Evolutionary conservation across 37 sponge, comb jelly and placozoan genomes (phyloP).

Genomic region (Bolinopsis microptera): DNA sequence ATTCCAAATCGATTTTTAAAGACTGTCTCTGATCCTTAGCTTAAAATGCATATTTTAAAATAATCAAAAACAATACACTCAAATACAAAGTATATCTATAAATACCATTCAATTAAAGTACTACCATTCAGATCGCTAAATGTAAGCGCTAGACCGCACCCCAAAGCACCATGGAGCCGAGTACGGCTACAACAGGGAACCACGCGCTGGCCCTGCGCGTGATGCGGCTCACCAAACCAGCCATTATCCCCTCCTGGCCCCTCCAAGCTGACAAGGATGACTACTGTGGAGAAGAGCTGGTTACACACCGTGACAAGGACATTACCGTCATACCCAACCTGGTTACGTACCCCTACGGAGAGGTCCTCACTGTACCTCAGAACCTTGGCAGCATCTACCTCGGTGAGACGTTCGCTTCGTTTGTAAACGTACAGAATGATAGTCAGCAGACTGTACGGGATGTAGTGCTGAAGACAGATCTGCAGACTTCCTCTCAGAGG

Average conservation of each 20-base stretch:
- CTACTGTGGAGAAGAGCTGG: constrained; percentile 50
- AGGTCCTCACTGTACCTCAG: constrained; percentile 43
- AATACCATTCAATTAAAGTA: too few species aligned
- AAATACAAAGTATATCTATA: too few species aligned
- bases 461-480: constrained; percentile 81
- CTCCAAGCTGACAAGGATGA: background rate
- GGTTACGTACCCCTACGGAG: constrained; percentile 29
- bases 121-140: too few species aligned
- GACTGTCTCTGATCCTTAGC: too few species aligned
- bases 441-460: constrained; percentile 73
- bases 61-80: too few species aligned
- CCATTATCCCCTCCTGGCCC: constrained; percentile 45
- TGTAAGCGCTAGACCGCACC: background rate
- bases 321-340: background rate
- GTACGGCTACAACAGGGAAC: background rate
- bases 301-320: background rate
- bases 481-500: constrained; percentile 73
- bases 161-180: background rate
- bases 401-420: constrained; percentile 81
- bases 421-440: constrained; percentile 77
- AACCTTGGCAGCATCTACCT: constrained; percentile 73
- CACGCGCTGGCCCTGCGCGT: constrained; percentile 29
- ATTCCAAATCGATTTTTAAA: too few species aligned
- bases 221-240: constrained; percentile 53
- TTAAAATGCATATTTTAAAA: too few species aligned